A percentile compares a stretch with the other conserved stretches of the same genome.
phyloP scores from a whole-genome alignment of 1,140 invertebrate genomes.

The Ceratina australensis region DNA sequence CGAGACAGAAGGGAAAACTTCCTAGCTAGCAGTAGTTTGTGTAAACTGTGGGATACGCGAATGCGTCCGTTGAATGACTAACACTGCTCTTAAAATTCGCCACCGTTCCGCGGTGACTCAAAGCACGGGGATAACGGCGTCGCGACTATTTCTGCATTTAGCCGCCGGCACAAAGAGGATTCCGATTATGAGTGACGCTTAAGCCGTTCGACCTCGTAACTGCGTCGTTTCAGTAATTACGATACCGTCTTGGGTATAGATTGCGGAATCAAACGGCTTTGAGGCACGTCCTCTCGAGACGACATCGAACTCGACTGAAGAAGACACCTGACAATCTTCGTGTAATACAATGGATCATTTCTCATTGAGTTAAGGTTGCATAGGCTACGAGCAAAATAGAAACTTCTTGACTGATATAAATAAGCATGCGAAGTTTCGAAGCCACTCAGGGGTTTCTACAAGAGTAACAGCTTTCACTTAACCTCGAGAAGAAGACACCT shows the following conservation, averaged over 20 bases:
- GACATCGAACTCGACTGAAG: not conserved
- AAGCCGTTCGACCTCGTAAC: slow-evolving; percentile 40
- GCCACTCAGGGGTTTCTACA: too few relatives aligned
- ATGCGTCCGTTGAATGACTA: slow-evolving; percentile 60
- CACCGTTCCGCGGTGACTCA: slow-evolving; percentile 59
- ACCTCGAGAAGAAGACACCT: too few relatives aligned
- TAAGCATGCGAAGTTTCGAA: too few relatives aligned
- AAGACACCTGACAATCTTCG: not conserved
- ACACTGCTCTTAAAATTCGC: slow-evolving; percentile 60
- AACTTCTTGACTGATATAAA: too few relatives aligned
- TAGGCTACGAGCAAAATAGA: too few relatives aligned
- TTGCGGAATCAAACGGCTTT: not conserved
- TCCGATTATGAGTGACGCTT: slow-evolving; percentile 53
- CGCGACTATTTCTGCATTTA: slow-evolving; percentile 66
- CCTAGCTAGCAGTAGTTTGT: slow-evolving; percentile 19
- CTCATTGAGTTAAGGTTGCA: too few relatives aligned
- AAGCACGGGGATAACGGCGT: slow-evolving; percentile 54
- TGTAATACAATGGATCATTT: not conserved
- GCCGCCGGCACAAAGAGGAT: slow-evolving; percentile 66
- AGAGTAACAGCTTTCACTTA: too few relatives aligned
- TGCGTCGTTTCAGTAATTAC: slow-evolving; percentile 65
- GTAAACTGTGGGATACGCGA: slow-evolving; percentile 4
- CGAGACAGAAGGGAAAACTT: not conserved
- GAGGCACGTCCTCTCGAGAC: not conserved
- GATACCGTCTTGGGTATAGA: not conserved